Base-by-base conservation (phyloP, 2,888 invertebrate species). In the Itoplectis maculator region DNA sequence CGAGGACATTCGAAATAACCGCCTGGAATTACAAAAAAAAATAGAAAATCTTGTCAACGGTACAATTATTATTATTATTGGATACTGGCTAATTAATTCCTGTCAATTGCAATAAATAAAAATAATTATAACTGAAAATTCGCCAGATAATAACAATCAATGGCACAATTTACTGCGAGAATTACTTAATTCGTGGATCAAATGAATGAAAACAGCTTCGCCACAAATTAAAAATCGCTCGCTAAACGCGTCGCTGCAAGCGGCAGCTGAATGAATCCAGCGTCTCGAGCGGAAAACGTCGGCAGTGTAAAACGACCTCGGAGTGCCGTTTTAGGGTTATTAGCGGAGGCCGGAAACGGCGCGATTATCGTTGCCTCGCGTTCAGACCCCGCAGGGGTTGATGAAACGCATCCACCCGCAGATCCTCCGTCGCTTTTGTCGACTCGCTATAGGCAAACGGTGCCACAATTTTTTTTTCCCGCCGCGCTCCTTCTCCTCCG, bases 371-470 rank as follows among this genome's bases (percentile, higher is more conserved):
- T 18, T 7, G 3, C 6, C 2, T 7, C 11, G 11, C 11, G n/a
- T 1, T 13, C 2, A 0, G 15, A 13, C 15, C 69, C 74, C 69
- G 49, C 61, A 59, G 76, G 79, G 51, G 47, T 54, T 72, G 72
- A 29, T 45, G 1, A 20, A 72, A 79, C 72, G 66, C 79, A 82
- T 68, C 79, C 79, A 79, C 61, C 79, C 61, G 82, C 66, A 73
- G 76, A 79, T 82, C 76, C 76, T 72, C 72, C 72, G 61, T 70
- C 54, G 66, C 59, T 63, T 75, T 70, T 61, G 54, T 37, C 54
- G 70, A 63, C 23, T 23, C 23, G 29, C 20, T 23, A 15, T 1
- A n/a, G 35, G 63, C 66, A 65, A 69, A 69, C 74, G 65, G 69
- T 66, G 59, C 49, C 56, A 49, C 2, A 59, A 29, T 49, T 72